phyloP scores from a whole-genome alignment of 2,888 invertebrate genomes.

The Eretmocerus hayati region DNA sequence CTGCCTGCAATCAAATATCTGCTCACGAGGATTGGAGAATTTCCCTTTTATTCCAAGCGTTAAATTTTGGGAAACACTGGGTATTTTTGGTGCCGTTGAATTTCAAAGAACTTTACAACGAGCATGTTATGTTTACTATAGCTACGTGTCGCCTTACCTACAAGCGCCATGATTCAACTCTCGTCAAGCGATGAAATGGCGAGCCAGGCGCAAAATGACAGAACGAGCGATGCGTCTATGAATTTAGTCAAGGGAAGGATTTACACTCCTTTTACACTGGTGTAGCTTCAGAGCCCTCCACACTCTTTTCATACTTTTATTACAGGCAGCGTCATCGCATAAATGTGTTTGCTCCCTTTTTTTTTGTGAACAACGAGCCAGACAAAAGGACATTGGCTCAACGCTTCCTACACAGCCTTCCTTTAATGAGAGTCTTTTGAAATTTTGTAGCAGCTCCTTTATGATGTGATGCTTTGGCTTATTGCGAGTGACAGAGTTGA shows the following conservation, averaged over 20 bases:
- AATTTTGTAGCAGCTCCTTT: neutral
- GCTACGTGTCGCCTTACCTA: neutral
- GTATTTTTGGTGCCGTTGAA: no score
- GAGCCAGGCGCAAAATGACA: neutral
- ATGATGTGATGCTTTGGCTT: neutral
- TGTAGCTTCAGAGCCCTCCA: neutral
- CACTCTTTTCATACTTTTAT: neutral
- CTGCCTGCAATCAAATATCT: no score
- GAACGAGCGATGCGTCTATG: constrained; percentile 1
- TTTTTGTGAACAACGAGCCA: neutral
- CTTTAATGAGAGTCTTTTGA: neutral
- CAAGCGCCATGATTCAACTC: neutral
- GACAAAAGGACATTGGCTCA: neutral
- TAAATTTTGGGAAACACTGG: no score
- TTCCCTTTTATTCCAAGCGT: no score
- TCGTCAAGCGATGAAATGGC: neutral
- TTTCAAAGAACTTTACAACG: neutral
- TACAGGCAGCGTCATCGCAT: neutral
- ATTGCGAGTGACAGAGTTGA: no score
- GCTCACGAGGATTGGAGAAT: no score
- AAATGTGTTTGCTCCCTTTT: neutral
- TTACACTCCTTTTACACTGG: neutral
- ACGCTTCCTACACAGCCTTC: neutral
- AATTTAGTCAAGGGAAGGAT: neutral
- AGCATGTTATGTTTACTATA: neutral